Percentiles rank a stretch among this genome's conserved stretches.
Evolutionary conservation across 2,888 invertebrate species (phyloP).

Genomic region (Hypselothyrea guttata): DNA sequence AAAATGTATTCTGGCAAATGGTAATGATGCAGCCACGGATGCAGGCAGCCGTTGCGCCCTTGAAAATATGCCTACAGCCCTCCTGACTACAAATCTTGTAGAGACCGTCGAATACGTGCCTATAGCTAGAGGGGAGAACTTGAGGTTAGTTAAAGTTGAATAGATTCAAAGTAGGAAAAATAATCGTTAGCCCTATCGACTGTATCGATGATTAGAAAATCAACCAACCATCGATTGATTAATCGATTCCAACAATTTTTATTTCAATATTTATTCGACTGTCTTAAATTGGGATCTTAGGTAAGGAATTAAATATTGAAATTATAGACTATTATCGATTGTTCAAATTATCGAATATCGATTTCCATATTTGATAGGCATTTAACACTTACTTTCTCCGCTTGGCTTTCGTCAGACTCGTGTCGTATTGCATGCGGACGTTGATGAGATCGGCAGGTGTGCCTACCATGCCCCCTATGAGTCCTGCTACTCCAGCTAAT

Average conservation of each 20-base stretch:
- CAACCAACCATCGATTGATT: too few species aligned
- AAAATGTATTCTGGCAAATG: conserved; percentile 97
- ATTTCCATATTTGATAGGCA: too few species aligned
- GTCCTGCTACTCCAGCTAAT: conserved; percentile 20
- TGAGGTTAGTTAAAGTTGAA: too few species aligned
- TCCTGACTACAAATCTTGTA: conserved; percentile 90
- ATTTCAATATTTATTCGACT: too few species aligned
- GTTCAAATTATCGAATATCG: too few species aligned
- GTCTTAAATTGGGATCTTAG: too few species aligned
- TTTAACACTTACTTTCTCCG: conserved; percentile 94
- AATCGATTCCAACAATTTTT: too few species aligned
- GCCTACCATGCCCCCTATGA: conserved; percentile 95
- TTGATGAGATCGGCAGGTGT: conserved; percentile 99
- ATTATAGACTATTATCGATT: too few species aligned
- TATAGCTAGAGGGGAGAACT: conserved; percentile 87
- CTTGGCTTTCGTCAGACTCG: conserved; percentile 91
- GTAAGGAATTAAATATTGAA: too few species aligned
- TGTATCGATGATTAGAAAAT: too few species aligned
- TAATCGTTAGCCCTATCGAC: too few species aligned
- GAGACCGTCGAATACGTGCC: conserved; percentile 96
- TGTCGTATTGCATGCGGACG: conserved; percentile 99
- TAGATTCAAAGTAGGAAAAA: too few species aligned
- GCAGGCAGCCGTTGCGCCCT: conserved; percentile 94
- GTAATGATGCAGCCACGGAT: conserved; percentile 96
- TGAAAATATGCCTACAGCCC: conserved; percentile 90